Conservation (phyloP, 2,113 vertebrate species). For the Hipposideros armiger region DNA sequence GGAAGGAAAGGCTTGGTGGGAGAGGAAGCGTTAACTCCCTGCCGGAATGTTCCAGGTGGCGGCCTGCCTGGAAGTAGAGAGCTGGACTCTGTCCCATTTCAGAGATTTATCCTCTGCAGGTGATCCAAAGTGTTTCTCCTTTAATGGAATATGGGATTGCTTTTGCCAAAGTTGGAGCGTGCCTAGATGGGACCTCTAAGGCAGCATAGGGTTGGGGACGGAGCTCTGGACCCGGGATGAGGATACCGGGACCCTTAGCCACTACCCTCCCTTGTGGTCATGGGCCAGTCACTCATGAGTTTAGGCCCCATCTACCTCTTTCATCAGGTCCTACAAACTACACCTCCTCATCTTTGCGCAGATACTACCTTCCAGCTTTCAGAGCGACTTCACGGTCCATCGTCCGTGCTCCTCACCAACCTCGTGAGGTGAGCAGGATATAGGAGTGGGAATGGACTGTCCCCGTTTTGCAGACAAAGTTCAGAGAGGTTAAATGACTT, state of each 20-base stretch:
- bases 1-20: background rate
- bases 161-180: constrained; percentile 56
- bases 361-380: background rate
- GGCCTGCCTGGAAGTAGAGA: constrained; percentile 50
- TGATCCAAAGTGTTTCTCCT: constrained; percentile 50
- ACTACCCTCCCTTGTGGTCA: accelerated
- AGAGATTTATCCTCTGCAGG: constrained; percentile 37
- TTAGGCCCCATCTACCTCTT: background rate
- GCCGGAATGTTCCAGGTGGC: background rate
- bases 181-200: background rate
- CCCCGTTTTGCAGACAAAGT: background rate
- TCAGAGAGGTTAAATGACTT: constrained; percentile 12
- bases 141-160: constrained; percentile 48
- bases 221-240: background rate
- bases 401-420: background rate
- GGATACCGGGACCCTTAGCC: background rate
- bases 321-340: background rate
- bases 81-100: constrained; percentile 21
- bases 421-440: background rate
- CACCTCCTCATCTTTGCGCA: background rate
- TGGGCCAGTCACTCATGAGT: background rate
- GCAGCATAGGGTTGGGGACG: background rate
- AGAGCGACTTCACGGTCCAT: background rate
- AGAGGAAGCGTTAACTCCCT: constrained; percentile 41
- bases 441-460: background rate